Base-by-base conservation (phyloP, 2,113 vertebrate genomes). In the Amazona guildingii region DNA sequence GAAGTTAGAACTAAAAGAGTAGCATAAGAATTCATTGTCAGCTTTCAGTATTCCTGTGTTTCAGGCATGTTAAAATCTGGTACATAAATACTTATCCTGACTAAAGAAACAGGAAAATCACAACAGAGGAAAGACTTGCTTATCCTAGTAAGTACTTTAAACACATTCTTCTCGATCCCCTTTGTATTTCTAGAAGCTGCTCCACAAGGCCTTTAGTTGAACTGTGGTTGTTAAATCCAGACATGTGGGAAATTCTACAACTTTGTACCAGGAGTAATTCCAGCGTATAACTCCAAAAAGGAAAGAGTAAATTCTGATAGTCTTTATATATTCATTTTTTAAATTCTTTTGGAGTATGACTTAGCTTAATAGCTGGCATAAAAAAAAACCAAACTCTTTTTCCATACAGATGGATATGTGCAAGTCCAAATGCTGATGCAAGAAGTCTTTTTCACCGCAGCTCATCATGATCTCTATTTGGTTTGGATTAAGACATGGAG, bases 371-470 rank as follows among this genome's bases (percentile, higher is more conserved):
- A 88, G 78, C 0, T 15, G 51, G 35, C 61, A 79, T 31, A 7
- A 61, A 59, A 77, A 41, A 41, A 49, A 28, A 27, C 4, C 19
- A 49, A 28, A 37, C 31, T 43, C 29, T 64, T 85, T 11, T 41
- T 90, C 24, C 63, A 63, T 54, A 63, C 18, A 80, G 28, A 11
- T 75, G 64, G 83, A 55, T 83, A 91, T 41, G 24, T 66, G 31
- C 19, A 87, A 89, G 49, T 54, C 46, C 86, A 92, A 78, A 66
- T 89, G 69, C 83, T 97, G 86, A 89, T 96, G 84, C 84, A 92
- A 90, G 75, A 86, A 19, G 15, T 28, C 49, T 88, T 90, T 92
- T 83, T 66, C 72, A 88, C 43, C n/a, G 51, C 73, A 84, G 35
- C 43, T 91, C 91, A 88, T 78, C 51, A 51, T 7, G 20, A 84